These are phyloP conservation scores for Chloromyia formosa DNA, from an alignment of 2,888 invertebrate species.

Conservation along the genomic window DNA sequence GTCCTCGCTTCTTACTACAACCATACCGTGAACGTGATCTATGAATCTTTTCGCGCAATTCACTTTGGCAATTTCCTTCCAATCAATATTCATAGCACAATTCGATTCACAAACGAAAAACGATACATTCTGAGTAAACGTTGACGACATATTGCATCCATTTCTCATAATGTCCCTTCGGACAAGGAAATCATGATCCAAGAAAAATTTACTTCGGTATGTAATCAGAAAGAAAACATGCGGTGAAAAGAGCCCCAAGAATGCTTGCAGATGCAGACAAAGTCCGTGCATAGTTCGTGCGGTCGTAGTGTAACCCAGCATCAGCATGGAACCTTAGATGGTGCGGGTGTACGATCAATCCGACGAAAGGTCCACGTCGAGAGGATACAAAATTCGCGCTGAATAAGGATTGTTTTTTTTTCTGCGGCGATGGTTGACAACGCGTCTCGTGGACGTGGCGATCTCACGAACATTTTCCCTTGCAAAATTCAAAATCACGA, in stretches of 20 bases:
- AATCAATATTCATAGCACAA: constrained; percentile 41
- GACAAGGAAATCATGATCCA: constrained; percentile 27
- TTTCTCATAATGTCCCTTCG: constrained; percentile 23
- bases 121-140: neutral
- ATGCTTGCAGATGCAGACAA: neutral
- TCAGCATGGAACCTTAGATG: neutral
- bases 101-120: constrained; percentile 7
- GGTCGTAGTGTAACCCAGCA: neutral
- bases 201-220: constrained; percentile 24
- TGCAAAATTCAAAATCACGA: constrained; percentile 50
- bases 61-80: constrained; percentile 17
- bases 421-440: neutral
- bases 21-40: constrained; percentile 5
- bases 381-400: constrained; percentile 7
- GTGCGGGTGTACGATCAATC: constrained; percentile 6
- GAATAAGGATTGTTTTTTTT: constrained; percentile 24
- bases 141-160: constrained; percentile 26
- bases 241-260: too few relatives aligned
- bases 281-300: neutral
- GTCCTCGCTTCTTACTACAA: constrained; percentile 11
- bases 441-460: constrained; percentile 3
- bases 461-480: constrained; percentile 46
- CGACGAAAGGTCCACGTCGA: neutral
- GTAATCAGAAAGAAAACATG: too few relatives aligned
- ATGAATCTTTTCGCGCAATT: constrained; percentile 17